Percentiles rank a stretch among this genome's conserved stretches.
Conservation (phyloP, 2,888 invertebrate species). For the Drosophila diplacantha region DNA sequence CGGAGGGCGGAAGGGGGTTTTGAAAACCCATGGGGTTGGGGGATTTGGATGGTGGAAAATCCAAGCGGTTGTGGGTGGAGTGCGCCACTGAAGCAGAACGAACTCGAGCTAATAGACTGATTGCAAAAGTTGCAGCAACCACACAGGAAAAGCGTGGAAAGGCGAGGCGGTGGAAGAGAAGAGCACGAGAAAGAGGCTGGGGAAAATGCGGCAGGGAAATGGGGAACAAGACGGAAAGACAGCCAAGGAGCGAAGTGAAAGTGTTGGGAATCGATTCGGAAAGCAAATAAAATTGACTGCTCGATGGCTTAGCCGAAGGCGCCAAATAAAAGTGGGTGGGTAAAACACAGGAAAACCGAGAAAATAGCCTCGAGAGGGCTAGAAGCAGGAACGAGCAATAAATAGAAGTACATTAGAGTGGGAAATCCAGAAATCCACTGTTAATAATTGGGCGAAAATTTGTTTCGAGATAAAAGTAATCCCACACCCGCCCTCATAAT, state of each 20-base stretch:
- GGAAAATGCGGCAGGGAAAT: conserved; percentile 19
- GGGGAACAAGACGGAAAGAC: conserved; percentile 6
- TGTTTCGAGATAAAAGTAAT: conserved; percentile 28
- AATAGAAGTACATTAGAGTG: conserved; percentile 1
- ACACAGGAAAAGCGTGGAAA: conserved; percentile 16
- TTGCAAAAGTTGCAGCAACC: conserved; percentile 56
- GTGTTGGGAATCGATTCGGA: conserved; percentile 62
- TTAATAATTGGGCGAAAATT: conserved; percentile 27
- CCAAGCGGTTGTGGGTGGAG: conserved; percentile 17
- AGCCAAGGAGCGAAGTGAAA: conserved; percentile 39
- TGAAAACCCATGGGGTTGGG: background rate
- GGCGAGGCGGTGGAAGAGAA: conserved; percentile 1
- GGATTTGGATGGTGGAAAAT: conserved; percentile 7
- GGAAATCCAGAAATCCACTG: conserved; percentile 10
- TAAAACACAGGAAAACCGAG: conserved; percentile 7
- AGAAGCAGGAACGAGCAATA: background rate
- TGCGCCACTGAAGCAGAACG: conserved; percentile 41
- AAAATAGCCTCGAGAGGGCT: conserved; percentile 1
- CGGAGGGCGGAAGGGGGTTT: background rate
- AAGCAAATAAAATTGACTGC: conserved; percentile 61
- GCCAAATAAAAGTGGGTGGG: conserved; percentile 37
- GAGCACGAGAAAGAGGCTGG: conserved; percentile 8
- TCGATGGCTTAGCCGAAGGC: conserved; percentile 35
- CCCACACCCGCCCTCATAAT: conserved; percentile 21
- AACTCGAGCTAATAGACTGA: conserved; percentile 55